Percentiles rank a stretch among this genome's conserved stretches.
These are phyloP conservation scores for Drosophila mercatorum DNA, from an alignment of 2,888 invertebrate genomes.

Conservation along the genomic window DNA sequence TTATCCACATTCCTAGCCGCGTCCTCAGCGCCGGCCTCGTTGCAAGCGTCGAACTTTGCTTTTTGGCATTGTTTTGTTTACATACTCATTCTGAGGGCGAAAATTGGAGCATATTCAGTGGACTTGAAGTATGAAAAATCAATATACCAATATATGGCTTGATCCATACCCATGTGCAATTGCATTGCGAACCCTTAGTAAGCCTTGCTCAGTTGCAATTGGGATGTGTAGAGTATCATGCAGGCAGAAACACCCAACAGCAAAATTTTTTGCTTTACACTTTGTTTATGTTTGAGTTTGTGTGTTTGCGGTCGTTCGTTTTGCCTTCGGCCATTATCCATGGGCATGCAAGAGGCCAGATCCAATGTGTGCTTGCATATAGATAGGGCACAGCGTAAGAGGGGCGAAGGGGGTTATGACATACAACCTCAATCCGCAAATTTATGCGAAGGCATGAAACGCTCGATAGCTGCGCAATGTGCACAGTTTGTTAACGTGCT, in stretches of 20 bases:
- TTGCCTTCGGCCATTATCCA: slow-evolving; percentile 46
- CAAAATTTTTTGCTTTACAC: slow-evolving; percentile 12
- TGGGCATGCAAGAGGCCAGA: slow-evolving; percentile 32
- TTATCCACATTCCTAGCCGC: slow-evolving; percentile 36
- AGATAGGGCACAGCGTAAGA: not conserved
- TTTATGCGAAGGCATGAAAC: slow-evolving; percentile 63
- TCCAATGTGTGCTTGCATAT: not conserved
- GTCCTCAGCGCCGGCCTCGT: slow-evolving; percentile 27
- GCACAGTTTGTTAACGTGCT: slow-evolving; percentile 56
- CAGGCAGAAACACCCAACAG: not conserved
- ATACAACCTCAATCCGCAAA: slow-evolving; percentile 39
- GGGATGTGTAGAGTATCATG: not conserved
- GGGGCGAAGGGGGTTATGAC: not conserved
- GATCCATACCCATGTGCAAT: not conserved
- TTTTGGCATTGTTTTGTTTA: slow-evolving; percentile 19
- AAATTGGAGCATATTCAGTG: not conserved
- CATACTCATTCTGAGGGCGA: not conserved
- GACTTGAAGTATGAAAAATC: not conserved
- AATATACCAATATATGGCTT: too few species aligned
- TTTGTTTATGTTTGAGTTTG: slow-evolving; percentile 44
- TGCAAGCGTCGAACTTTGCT: slow-evolving; percentile 21
- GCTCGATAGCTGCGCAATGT: slow-evolving; percentile 52
- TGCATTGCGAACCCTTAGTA: not conserved
- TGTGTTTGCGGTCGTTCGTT: slow-evolving; percentile 60
- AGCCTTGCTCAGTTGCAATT: not conserved